Conservation (phyloP, 2,888 invertebrate genomes). For the Rhopalosiphum nymphaeae region DNA sequence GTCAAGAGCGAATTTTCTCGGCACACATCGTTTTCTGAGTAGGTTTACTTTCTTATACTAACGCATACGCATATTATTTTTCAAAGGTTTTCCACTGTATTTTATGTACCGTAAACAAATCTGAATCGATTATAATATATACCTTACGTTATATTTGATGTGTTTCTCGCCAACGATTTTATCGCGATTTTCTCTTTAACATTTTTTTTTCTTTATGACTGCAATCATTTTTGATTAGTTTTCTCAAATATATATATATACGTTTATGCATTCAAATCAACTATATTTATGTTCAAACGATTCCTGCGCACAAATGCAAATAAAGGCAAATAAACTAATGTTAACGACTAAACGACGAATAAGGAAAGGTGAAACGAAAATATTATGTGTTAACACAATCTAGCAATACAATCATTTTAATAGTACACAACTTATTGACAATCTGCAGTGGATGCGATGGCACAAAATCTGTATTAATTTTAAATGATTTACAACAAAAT, state of each 20-base stretch:
- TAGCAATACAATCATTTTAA: neutral
- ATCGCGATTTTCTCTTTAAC: neutral
- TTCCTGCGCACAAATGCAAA: neutral
- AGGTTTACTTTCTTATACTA: neutral
- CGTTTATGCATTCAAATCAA: neutral
- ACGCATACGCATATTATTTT: neutral
- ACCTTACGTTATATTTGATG: neutral
- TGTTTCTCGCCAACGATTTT: neutral
- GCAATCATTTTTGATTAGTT: neutral
- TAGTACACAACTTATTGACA: neutral
- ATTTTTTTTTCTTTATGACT: neutral
- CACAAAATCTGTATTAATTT: neutral
- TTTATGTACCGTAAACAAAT: constrained; percentile 26
- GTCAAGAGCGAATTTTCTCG: neutral
- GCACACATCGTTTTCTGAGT: neutral
- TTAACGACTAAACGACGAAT: neutral
- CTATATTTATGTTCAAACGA: neutral
- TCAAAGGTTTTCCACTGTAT: neutral
- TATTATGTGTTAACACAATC: neutral
- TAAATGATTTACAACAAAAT: neutral
- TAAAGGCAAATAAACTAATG: neutral
- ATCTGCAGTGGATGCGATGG: neutral
- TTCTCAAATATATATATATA: neutral
- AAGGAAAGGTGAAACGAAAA: neutral
- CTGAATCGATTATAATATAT: neutral